Percentiles rank a stretch among this genome's conserved stretches.
Conservation (phyloP, 2,113 vertebrate genomes). For the Podilymbus podiceps region DNA sequence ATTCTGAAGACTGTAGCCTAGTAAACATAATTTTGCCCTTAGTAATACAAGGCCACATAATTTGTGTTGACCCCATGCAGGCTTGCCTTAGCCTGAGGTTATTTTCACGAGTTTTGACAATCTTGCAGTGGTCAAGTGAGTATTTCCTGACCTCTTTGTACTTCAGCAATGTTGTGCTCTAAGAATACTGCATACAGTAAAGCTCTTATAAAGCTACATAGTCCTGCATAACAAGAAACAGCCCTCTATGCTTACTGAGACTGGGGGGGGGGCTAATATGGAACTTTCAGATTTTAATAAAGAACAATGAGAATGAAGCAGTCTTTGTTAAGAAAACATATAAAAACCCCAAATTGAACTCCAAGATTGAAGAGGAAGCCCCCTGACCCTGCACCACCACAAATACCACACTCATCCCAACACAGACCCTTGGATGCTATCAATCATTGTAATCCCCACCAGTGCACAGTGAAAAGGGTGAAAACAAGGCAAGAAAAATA, state of each 20-base stretch:
- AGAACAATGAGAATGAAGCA: background rate
- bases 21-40: background rate
- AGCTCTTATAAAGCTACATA: background rate
- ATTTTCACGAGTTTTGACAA: background rate
- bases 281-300: background rate
- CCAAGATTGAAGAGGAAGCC: background rate
- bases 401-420: background rate
- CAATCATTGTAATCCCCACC: background rate
- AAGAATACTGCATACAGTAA: background rate
- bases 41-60: background rate
- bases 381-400: accelerated
- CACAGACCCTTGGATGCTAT: background rate
- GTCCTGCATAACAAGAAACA: background rate
- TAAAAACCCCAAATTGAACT: background rate
- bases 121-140: background rate
- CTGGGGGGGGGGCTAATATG: background rate
- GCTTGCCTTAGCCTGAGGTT: background rate
- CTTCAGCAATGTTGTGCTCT: background rate
- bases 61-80: background rate
- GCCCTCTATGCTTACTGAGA: background rate
- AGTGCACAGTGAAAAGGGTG: background rate
- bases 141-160: background rate
- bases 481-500: background rate
- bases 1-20: background rate
- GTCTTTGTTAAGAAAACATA: background rate